Percentiles rank a stretch among this genome's conserved stretches.
Evolutionary conservation across 2,113 vertebrate genomes (phyloP).

Genomic region (Cyanoliseus patagonus): DNA sequence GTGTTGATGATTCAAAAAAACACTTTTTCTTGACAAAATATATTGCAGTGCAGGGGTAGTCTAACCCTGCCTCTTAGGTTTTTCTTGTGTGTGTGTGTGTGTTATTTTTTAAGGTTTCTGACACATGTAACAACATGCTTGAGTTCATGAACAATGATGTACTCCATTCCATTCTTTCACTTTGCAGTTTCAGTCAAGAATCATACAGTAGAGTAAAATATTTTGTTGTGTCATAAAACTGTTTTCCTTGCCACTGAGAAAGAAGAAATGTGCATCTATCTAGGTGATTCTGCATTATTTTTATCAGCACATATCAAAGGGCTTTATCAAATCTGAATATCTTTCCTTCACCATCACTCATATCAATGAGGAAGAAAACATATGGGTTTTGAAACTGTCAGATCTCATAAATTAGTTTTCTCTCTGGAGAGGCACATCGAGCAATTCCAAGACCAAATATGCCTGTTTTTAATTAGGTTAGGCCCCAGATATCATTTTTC

Average conservation of each 20-base stretch:
- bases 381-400: background rate
- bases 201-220: background rate
- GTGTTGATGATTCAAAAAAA: background rate
- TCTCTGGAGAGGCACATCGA: background rate
- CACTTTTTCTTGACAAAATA: background rate
- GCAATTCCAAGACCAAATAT: conserved; percentile 29
- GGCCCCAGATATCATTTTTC: conserved; percentile 1
- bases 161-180: background rate
- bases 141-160: background rate
- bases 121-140: background rate
- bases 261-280: background rate
- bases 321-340: background rate
- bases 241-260: background rate
- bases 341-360: background rate
- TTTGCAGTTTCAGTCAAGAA: background rate
- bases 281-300: background rate
- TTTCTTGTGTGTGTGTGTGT: background rate
- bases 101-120: background rate
- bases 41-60: background rate
- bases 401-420: conserved; percentile 24
- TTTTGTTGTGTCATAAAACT: background rate
- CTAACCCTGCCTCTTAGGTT: background rate
- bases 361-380: background rate
- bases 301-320: background rate
- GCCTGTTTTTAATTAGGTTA: conserved; percentile 29